Conservation (phyloP, 2,113 vertebrate species). For the Dryoscopus gambensis region DNA sequence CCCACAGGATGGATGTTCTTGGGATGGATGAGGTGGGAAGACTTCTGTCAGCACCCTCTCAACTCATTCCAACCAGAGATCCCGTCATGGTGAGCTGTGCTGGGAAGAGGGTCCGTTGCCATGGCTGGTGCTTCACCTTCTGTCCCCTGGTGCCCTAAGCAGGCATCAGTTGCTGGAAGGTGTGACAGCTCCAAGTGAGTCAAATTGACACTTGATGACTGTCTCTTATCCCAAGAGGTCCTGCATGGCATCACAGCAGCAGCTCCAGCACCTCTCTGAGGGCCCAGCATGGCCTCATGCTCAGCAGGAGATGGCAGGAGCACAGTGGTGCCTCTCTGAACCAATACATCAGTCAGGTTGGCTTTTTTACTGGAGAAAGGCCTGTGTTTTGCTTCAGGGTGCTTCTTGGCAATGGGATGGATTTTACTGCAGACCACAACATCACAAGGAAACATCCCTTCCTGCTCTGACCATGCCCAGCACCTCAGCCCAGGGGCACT, state of each 20-base stretch:
- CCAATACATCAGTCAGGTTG: neutral
- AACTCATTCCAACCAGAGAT: neutral
- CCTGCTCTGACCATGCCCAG: neutral
- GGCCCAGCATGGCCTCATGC: neutral
- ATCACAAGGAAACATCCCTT: neutral
- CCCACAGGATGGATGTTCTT: neutral
- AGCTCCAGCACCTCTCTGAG: neutral
- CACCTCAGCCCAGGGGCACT: accelerated
- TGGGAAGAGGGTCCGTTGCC: neutral
- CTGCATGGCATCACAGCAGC: neutral
- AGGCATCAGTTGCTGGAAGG: neutral
- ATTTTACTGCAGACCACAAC: neutral
- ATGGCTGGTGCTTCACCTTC: neutral
- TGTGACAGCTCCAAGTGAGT: neutral
- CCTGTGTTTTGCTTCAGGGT: neutral
- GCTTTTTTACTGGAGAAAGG: neutral
- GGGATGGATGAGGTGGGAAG: neutral
- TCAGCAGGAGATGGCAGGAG: neutral
- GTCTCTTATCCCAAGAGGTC: neutral
- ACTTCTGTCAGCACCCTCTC: neutral
- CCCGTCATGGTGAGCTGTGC: accelerated
- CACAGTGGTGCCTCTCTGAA: accelerated
- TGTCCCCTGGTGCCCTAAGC: neutral
- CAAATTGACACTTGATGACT: neutral
- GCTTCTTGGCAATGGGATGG: neutral